Evolutionary conservation across 2,113 vertebrate genomes (phyloP).

Genomic region (Aegithalos caudatus): DNA sequence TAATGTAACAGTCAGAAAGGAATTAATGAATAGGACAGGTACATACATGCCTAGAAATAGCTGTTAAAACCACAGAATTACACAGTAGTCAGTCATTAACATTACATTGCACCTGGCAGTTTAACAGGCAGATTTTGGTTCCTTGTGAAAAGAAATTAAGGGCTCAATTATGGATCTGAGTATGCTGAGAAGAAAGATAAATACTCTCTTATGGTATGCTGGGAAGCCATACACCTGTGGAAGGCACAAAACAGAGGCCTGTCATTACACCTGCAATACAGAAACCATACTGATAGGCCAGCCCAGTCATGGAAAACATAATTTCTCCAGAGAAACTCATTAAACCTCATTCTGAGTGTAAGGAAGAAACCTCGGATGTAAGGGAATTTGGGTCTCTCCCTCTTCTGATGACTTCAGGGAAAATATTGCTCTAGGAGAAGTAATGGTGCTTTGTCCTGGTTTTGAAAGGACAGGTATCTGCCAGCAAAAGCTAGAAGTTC

Average conservation of each 20-base stretch:
- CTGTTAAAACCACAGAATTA: conserved; percentile 54
- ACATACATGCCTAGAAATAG: conserved; percentile 7
- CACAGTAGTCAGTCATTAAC: conserved; percentile 48
- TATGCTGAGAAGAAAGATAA: conserved; percentile 8
- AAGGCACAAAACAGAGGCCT: background rate
- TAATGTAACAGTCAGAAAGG: conserved; percentile 20
- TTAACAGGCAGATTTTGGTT: conserved; percentile 43
- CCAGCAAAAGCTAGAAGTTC: too few species aligned
- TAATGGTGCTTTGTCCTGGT: too few species aligned
- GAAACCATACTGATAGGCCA: background rate
- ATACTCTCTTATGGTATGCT: background rate
- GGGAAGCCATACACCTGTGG: background rate
- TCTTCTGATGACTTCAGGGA: background rate
- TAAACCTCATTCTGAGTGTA: background rate
- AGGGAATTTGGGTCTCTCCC: background rate
- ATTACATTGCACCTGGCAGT: conserved; percentile 41
- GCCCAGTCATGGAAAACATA: background rate
- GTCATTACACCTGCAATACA: background rate
- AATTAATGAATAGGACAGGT: conserved; percentile 49
- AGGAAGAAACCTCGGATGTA: background rate
- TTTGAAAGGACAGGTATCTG: too few species aligned
- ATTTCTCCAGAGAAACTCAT: background rate
- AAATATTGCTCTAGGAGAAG: fast-evolving
- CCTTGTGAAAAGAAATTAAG: conserved; percentile 35
- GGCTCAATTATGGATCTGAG: conserved; percentile 7